phyloP scores from a whole-genome alignment of 2,888 invertebrate species.

The Dryomyza anilis region DNA sequence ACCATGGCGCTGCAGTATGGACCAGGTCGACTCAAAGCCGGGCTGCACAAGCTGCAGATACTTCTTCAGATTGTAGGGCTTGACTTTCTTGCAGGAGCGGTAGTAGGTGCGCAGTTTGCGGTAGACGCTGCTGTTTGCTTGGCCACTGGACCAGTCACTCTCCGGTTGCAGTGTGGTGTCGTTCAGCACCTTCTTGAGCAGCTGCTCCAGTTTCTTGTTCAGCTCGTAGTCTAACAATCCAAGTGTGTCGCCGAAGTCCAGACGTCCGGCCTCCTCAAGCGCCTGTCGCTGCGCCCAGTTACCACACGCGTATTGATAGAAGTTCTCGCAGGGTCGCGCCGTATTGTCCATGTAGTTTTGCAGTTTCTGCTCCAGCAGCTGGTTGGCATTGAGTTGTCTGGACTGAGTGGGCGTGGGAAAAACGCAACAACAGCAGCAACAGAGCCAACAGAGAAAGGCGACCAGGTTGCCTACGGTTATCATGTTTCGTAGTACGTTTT shows the following conservation, averaged over 20 bases:
- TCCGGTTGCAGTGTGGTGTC: neutral
- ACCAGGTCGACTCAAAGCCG: constrained; percentile 38
- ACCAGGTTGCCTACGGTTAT: constrained; percentile 47
- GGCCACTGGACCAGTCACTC: no score
- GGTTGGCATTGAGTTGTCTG: constrained; percentile 46
- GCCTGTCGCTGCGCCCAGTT: constrained; percentile 50
- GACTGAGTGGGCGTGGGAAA: constrained; percentile 30
- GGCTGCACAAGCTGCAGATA: constrained; percentile 51
- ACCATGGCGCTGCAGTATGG: constrained; percentile 39
- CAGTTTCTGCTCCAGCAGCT: constrained; percentile 48
- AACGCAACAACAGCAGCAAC: constrained; percentile 43
- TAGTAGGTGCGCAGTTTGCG: constrained; percentile 50
- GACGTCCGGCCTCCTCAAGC: constrained; percentile 24
- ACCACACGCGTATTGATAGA: constrained; percentile 57
- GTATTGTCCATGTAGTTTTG: constrained; percentile 52
- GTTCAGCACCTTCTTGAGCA: constrained; percentile 40
- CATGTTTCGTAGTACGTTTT: constrained; percentile 37
- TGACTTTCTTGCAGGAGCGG: constrained; percentile 52
- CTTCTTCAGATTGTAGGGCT: constrained; percentile 51
- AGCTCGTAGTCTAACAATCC: constrained; percentile 48
- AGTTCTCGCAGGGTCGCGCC: constrained; percentile 54
- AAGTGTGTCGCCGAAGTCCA: constrained; percentile 51
- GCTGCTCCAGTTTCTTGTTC: constrained; percentile 49
- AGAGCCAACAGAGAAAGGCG: constrained; percentile 38
- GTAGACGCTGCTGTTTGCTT: constrained; percentile 22